Evolutionary conservation across 2,888 invertebrate species (phyloP).

Genomic region (Tachina grossa): DNA sequence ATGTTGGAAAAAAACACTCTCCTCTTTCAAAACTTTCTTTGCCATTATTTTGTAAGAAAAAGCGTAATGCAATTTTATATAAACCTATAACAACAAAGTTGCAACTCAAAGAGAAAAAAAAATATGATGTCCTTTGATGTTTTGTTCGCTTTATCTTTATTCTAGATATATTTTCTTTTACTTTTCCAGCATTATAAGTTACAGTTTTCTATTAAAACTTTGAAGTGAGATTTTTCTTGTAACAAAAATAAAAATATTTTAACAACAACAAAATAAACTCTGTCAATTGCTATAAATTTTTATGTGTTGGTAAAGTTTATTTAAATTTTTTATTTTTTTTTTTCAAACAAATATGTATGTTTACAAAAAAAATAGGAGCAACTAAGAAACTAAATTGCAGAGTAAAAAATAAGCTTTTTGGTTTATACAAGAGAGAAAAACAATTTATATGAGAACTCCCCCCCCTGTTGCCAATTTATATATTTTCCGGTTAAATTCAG

Average conservation of each 20-base stretch:
- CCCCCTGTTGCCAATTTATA: no score
- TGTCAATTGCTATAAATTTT: conserved; percentile 28
- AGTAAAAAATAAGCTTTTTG: no score
- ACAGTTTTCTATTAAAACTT: conserved; percentile 44
- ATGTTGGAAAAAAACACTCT: no score
- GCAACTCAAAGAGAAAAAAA: conserved; percentile 27
- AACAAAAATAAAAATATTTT: conserved; percentile 11
- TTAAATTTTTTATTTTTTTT: no score
- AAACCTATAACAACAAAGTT: conserved; percentile 21
- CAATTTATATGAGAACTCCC: no score
- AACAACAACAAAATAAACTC: conserved; percentile 35
- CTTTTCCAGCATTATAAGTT: background rate
- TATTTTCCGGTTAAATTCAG: no score
- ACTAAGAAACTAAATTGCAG: background rate
- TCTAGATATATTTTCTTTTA: conserved; percentile 14
- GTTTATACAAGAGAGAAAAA: no score
- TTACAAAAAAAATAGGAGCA: background rate
- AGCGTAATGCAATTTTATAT: background rate
- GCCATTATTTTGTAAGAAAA: no score
- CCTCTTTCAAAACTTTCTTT: no score
- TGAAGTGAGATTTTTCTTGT: conserved; percentile 1
- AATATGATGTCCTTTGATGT: conserved; percentile 16
- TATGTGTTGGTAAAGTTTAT: conserved; percentile 32
- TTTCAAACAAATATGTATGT: background rate
- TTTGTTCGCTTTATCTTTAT: background rate